Conservation (phyloP, 2,113 vertebrate species). For the Cyprinodon variegatus region DNA sequence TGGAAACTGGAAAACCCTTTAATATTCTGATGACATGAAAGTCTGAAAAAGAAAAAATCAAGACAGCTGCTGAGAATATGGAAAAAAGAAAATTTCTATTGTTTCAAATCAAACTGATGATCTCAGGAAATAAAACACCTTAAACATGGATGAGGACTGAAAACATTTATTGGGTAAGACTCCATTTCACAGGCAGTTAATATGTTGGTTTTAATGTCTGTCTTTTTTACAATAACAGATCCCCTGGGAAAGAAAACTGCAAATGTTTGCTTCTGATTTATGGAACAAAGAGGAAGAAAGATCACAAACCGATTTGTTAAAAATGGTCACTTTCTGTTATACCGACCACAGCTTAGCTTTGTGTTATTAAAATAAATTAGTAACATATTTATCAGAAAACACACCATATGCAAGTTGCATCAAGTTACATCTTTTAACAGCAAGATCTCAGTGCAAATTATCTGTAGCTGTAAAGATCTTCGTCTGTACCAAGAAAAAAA, state of each 20-base stretch:
- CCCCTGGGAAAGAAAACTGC: constrained; percentile 81
- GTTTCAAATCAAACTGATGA: neutral
- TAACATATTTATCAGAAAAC: constrained; percentile 86
- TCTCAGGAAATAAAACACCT: constrained; percentile 23
- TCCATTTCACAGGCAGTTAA: constrained; percentile 84
- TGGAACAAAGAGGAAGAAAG: constrained; percentile 40
- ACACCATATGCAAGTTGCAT: constrained; percentile 78
- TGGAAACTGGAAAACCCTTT: neutral
- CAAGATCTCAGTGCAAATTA: constrained; percentile 94
- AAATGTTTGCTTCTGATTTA: constrained; percentile 62
- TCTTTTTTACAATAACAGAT: constrained; percentile 85
- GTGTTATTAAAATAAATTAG: constrained; percentile 94
- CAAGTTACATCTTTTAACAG: constrained; percentile 83
- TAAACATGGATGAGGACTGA: constrained; percentile 66
- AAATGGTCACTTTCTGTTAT: constrained; percentile 38
- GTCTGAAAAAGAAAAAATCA: neutral
- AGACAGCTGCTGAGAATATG: neutral
- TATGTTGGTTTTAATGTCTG: neutral
- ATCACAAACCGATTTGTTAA: constrained; percentile 28
- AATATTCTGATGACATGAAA: neutral
- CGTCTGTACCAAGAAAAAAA: constrained; percentile 79
- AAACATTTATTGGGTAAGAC: constrained; percentile 98
- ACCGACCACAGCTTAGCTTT: constrained; percentile 54
- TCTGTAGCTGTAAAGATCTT: constrained; percentile 84
- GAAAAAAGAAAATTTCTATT: neutral